Conservation (phyloP, 2,888 invertebrate species). For the Callosobruchus maculatus region DNA sequence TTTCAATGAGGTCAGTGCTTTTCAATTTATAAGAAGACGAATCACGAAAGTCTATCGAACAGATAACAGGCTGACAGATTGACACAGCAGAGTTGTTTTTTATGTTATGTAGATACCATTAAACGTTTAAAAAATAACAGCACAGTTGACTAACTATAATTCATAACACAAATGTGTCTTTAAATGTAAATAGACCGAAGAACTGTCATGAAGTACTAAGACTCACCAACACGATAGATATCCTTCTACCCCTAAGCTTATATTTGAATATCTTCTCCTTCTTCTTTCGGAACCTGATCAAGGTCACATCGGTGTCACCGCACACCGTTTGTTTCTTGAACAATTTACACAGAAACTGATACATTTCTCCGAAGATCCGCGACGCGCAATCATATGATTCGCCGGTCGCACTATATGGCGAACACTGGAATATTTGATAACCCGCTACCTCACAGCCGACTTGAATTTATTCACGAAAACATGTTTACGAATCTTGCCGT, state of each 20-base stretch:
- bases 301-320: slow-evolving; percentile 6
- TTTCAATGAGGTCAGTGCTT: too few relatives aligned
- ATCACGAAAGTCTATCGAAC: too few relatives aligned
- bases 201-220: not conserved
- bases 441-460: not conserved
- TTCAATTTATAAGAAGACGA: too few relatives aligned
- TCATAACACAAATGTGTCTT: too few relatives aligned
- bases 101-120: too few relatives aligned
- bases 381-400: not conserved
- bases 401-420: not conserved
- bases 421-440: not conserved
- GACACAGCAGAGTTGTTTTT: too few relatives aligned
- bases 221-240: slow-evolving; percentile 22
- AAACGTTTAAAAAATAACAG: too few relatives aligned
- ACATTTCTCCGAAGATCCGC: not conserved
- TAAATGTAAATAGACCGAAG: too few relatives aligned
- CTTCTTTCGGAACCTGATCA: slow-evolving; percentile 10
- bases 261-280: slow-evolving; percentile 10
- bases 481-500: not conserved
- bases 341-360: not conserved
- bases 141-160: too few relatives aligned
- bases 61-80: too few relatives aligned
- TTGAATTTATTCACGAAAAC: not conserved
- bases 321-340: not conserved
- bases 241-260: slow-evolving; percentile 12